These are phyloP conservation scores for Megathymus violae DNA, from an alignment of 1,140 invertebrate genomes.

Conservation along the genomic window DNA sequence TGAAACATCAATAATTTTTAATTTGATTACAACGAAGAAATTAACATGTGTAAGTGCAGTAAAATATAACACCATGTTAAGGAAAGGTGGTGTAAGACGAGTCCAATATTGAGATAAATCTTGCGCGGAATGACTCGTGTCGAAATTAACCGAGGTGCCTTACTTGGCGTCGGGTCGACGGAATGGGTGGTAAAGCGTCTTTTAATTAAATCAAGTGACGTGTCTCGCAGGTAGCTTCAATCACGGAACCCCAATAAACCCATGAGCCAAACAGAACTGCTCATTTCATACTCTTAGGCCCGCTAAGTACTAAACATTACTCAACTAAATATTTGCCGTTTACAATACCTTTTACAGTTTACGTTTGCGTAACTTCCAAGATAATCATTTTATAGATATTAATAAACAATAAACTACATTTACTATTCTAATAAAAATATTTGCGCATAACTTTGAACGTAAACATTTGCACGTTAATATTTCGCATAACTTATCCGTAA, in stretches of 20 bases:
- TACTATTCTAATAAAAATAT: slow-evolving; percentile 7
- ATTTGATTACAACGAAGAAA: background rate
- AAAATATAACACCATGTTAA: slow-evolving; percentile 29
- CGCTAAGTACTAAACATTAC: slow-evolving; percentile 19
- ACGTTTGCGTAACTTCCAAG: slow-evolving; percentile 1
- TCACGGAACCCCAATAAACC: slow-evolving; percentile 81
- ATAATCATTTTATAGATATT: background rate
- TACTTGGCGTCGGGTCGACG: slow-evolving; percentile 66
- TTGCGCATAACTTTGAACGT: slow-evolving; percentile 26
- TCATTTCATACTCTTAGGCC: slow-evolving; percentile 42
- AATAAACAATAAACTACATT: slow-evolving; percentile 2
- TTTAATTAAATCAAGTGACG: slow-evolving; percentile 84
- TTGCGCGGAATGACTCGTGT: slow-evolving; percentile 66
- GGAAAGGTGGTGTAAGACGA: slow-evolving; percentile 40
- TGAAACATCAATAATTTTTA: background rate
- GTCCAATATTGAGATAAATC: slow-evolving; percentile 79
- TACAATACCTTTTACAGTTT: background rate
- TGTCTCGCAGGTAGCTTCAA: slow-evolving; percentile 79
- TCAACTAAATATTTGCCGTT: background rate
- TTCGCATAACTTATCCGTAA: slow-evolving; percentile 50
- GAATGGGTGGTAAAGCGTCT: slow-evolving; percentile 77
- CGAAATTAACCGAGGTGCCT: slow-evolving; percentile 71
- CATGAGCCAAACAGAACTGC: slow-evolving; percentile 57
- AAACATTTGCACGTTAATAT: slow-evolving; percentile 34
- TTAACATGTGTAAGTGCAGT: slow-evolving; percentile 4